Evolutionary conservation across 2,113 vertebrate species (phyloP), one percentile per base, ranked within the genome.

Genomic region (Pachypanchax playfairii): DNA sequence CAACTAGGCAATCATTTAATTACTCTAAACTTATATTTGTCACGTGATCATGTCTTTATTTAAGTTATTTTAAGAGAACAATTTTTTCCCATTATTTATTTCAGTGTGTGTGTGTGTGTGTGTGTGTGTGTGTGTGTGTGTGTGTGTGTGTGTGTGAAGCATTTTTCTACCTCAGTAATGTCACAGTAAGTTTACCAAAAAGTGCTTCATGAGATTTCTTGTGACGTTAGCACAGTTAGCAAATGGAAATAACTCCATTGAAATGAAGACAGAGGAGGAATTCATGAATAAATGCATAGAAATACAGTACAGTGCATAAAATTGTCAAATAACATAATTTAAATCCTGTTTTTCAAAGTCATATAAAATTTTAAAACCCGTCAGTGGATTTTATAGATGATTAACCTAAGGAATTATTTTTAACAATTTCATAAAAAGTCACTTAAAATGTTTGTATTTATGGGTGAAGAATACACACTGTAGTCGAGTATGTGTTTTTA

Each of bases 271-370:
- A 14, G 11, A 29, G 12, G 12, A 35, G 31, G 20, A 21, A 14
- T 35, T 52, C 38, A 57, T 29, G 54, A 38, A 21, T 38, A 38
- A 39, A 39, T 38, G 14, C 38, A 42, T 35, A 52, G 13, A 25
- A 25, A n/a, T 25, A 39, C 26, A 5, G 39, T 18, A 10, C 52
- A 39, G 22, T 25, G 38, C 15, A 39, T 3, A 5, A 25, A 14
- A 38, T 15, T 4, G 21, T 38, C 14, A 25, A 11, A 14, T 15
- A 36, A 17, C 13, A 36, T 36, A 9, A 53, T 36, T 53, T 15
- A 53, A 36, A 38, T n/a, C 29, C 14, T 24, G 51, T 21, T 24
- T 17, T 52, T 22, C 20, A 8, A 25, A n/a, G 41, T 26, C 53
- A 28, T 20, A 2, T 41, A 6, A 42, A 6, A 41, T 28, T 28